A percentile compares a stretch with the other conserved stretches of the same genome.
phyloP scores from a whole-genome alignment of 2,888 invertebrate species.

The Daptonema setosum region DNA sequence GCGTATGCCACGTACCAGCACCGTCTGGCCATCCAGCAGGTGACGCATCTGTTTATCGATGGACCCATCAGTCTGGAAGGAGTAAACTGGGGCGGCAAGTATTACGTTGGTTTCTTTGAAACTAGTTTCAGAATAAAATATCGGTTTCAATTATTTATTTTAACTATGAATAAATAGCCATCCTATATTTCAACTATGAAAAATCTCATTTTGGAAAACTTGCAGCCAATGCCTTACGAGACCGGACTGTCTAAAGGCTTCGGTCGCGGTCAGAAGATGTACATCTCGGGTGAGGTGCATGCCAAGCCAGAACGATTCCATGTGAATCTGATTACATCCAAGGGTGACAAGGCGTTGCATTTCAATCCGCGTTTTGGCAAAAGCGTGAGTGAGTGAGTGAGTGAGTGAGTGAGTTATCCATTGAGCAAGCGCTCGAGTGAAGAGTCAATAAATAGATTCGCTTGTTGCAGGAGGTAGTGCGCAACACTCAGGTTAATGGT shows the following conservation, averaged over 20 bases:
- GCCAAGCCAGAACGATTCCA: conserved; percentile 20
- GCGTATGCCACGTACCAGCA: conserved; percentile 19
- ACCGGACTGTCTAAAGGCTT: conserved; percentile 2
- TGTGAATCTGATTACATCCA: conserved; percentile 19
- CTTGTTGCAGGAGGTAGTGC: conserved; percentile 19
- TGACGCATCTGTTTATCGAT: conserved; percentile 7
- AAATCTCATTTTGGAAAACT: too few species aligned
- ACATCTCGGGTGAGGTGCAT: conserved; percentile 16
- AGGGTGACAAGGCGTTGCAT: conserved; percentile 19
- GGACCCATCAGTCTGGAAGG: conserved; percentile 16
- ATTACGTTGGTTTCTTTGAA: conserved; percentile 14
- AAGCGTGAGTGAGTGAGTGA: conserved; percentile 13
- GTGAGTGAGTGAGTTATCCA: too few species aligned
- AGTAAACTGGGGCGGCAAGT: conserved; percentile 21
- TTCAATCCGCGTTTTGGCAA: conserved; percentile 26
- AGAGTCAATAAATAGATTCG: too few species aligned
- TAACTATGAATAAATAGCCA: too few species aligned
- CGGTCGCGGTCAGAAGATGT: conserved; percentile 14
- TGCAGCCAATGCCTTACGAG: conserved; percentile 1
- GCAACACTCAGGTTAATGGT: conserved; percentile 19
- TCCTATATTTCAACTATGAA: too few species aligned
- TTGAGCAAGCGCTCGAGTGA: too few species aligned
- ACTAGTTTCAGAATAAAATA: too few species aligned
- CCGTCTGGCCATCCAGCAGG: conserved; percentile 13
- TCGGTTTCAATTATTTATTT: too few species aligned